These are phyloP conservation scores for Hemistola chrysoprasaria DNA, from an alignment of 2,888 invertebrate species.

Conservation along the genomic window DNA sequence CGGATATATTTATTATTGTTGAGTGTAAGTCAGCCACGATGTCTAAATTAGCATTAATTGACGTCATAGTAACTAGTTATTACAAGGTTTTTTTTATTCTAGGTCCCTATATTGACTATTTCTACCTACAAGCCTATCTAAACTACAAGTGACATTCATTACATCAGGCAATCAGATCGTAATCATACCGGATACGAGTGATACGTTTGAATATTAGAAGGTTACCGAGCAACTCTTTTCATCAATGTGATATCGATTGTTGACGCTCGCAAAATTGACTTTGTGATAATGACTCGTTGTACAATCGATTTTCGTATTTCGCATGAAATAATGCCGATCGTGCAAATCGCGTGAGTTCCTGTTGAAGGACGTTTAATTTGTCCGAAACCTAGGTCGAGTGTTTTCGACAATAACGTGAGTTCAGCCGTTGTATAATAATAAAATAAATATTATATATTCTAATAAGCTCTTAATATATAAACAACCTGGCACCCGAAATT, in stretches of 20 bases:
- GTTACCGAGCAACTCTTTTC: conserved; percentile 48
- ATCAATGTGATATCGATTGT: conserved; percentile 30
- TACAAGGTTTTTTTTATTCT: conserved; percentile 15
- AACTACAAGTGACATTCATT: conserved; percentile 57
- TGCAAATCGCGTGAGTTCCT: too few species aligned
- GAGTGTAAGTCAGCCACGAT: conserved; percentile 4
- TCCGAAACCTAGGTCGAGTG: too few species aligned
- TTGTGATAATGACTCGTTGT: too few species aligned
- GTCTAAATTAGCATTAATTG: conserved; percentile 19
- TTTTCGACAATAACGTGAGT: too few species aligned
- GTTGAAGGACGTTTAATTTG: too few species aligned
- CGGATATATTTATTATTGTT: neutral
- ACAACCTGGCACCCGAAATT: too few species aligned
- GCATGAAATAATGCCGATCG: too few species aligned
- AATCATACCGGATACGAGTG: conserved; percentile 65
- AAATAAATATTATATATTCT: too few species aligned
- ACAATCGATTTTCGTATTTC: too few species aligned
- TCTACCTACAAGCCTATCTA: conserved; percentile 33
- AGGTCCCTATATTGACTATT: conserved; percentile 35
- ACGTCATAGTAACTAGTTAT: conserved; percentile 22
- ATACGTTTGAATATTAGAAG: conserved; percentile 58
- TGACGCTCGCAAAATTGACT: conserved; percentile 11
- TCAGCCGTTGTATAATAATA: too few species aligned
- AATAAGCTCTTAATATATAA: too few species aligned
- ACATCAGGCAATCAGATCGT: conserved; percentile 49